Percentiles rank a stretch among this genome's conserved stretches.
phyloP scores from a whole-genome alignment of 2,113 vertebrate species.

The Sphaerodactylus townsendi region DNA sequence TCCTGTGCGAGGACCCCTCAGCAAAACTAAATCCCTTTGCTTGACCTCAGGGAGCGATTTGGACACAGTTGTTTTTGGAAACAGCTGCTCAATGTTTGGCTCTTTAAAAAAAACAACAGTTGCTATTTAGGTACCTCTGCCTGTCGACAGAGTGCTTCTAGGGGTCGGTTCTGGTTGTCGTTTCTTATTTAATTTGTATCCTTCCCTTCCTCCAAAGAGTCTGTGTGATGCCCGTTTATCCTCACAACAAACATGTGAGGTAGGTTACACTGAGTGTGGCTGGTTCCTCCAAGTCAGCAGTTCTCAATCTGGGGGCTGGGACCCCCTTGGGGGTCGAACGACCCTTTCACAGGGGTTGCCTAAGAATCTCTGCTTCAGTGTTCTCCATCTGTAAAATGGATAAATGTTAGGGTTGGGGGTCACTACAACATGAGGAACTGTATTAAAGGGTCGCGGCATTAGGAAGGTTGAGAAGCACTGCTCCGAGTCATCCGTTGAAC shows the following conservation, averaged over 20 bases:
- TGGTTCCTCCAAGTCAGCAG: too few relatives aligned
- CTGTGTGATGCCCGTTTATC: background rate
- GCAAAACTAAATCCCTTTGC: background rate
- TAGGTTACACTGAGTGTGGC: background rate
- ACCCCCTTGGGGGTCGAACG: too few relatives aligned
- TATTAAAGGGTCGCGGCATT: too few relatives aligned
- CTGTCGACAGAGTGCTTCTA: background rate
- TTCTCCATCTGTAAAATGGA: too few relatives aligned
- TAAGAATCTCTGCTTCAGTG: too few relatives aligned
- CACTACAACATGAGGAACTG: too few relatives aligned
- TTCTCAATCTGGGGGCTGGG: too few relatives aligned
- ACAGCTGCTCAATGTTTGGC: background rate
- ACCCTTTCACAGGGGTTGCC: too few relatives aligned
- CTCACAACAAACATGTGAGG: background rate
- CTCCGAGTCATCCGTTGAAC: background rate
- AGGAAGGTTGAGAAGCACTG: too few relatives aligned
- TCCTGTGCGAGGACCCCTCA: accelerated
- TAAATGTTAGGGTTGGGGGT: too few relatives aligned
- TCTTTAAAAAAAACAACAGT: background rate
- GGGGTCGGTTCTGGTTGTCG: background rate
- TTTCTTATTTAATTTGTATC: background rate
- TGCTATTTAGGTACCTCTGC: background rate
- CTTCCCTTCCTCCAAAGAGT: background rate
- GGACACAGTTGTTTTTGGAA: background rate
- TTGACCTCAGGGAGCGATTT: background rate